phyloP scores from a whole-genome alignment of 2,888 invertebrate species.

The Leptinotarsa rubiginosa region DNA sequence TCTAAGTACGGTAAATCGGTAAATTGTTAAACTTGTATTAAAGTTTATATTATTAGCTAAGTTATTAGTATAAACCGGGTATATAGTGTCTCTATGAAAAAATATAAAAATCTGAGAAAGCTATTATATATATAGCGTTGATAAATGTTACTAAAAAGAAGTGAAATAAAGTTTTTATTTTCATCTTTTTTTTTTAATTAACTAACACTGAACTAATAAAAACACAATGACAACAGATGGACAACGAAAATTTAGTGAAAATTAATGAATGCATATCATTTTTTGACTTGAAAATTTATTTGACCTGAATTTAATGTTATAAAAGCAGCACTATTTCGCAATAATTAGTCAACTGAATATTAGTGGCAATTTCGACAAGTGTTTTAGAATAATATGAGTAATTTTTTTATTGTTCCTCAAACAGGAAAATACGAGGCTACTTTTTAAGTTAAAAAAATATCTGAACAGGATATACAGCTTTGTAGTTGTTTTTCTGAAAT shows the following conservation, averaged over 20 bases:
- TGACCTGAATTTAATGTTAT: not conserved
- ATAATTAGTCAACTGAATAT: not conserved
- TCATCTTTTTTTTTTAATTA: constrained; percentile 40
- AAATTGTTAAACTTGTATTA: constrained; percentile 49
- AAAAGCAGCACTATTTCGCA: not conserved
- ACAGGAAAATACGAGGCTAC: no score
- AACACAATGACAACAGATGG: constrained; percentile 29
- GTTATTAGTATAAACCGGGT: constrained; percentile 50
- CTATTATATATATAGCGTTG: constrained; percentile 38
- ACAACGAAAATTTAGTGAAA: constrained; percentile 14
- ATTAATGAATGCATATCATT: constrained; percentile 12
- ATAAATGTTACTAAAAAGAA: constrained; percentile 46
- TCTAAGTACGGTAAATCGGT: constrained; percentile 53
- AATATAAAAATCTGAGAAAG: constrained; percentile 34
- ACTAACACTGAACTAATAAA: constrained; percentile 35
- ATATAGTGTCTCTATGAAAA: constrained; percentile 45
- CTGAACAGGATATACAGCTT: no score
- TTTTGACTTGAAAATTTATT: constrained; percentile 5
- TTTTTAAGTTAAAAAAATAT: no score
- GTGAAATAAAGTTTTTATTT: constrained; percentile 49
- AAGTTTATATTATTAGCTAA: constrained; percentile 46
- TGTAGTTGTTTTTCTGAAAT: no score
- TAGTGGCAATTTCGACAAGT: not conserved
- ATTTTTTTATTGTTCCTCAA: no score
- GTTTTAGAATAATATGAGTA: no score